Percentiles rank a stretch among this genome's conserved stretches.
Evolutionary conservation across 2,113 vertebrate species (phyloP).

Genomic region (Brachyhypopomus occidentalis): DNA sequence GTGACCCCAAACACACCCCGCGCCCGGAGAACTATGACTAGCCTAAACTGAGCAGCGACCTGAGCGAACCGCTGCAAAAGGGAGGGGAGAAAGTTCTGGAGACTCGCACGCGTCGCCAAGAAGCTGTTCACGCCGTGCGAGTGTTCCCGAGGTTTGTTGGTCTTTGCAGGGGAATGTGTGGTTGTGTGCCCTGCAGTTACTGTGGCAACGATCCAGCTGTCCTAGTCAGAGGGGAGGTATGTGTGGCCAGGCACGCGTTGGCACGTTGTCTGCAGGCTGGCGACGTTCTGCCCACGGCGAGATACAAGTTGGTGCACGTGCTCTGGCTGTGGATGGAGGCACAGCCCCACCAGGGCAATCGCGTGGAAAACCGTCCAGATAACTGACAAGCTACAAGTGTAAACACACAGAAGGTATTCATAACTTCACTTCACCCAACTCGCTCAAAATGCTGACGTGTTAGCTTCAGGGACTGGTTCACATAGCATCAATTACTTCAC

Average conservation of each 20-base stretch:
- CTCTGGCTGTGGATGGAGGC: neutral
- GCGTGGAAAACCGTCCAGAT: neutral
- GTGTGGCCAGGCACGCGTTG: slow-evolving; percentile 17
- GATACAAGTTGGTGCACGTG: neutral
- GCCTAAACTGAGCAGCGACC: neutral
- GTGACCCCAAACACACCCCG: neutral
- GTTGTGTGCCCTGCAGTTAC: neutral
- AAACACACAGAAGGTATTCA: neutral
- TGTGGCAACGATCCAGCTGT: slow-evolving; percentile 11
- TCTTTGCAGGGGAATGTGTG: neutral
- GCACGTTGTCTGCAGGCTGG: neutral
- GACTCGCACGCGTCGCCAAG: neutral
- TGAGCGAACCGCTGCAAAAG: neutral
- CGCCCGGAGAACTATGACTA: neutral
- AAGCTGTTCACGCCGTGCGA: neutral
- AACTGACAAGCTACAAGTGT: neutral
- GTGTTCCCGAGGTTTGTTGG: neutral
- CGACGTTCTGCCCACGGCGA: neutral
- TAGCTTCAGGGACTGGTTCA: neutral
- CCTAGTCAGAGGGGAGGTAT: neutral
- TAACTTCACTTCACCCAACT: neutral
- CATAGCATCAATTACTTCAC: neutral
- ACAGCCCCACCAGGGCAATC: neutral
- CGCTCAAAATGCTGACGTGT: neutral
- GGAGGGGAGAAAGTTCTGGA: neutral